phyloP scores from a whole-genome alignment of 2,113 vertebrate species.

The Peromyscus polionotus region DNA sequence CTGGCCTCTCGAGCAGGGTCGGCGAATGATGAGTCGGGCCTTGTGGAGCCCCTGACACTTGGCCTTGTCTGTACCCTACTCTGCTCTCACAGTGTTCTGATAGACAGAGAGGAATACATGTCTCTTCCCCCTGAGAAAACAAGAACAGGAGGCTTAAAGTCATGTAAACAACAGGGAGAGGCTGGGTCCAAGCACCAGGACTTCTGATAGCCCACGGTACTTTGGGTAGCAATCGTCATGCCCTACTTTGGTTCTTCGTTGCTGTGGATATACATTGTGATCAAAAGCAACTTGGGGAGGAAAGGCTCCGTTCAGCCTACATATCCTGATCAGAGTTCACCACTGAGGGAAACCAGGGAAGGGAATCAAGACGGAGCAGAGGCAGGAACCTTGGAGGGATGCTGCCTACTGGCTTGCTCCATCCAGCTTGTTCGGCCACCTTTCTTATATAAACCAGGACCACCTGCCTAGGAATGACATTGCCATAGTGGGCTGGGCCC shows the following conservation, averaged over 20 bases:
- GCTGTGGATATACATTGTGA: background rate
- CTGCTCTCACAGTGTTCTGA: rapidly evolving
- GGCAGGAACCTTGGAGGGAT: background rate
- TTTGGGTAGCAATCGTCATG: background rate
- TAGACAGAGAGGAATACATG: background rate
- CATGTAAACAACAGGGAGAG: background rate
- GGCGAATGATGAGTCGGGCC: too few relatives aligned
- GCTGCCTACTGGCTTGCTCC: background rate
- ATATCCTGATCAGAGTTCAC: background rate
- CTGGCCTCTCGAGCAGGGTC: background rate
- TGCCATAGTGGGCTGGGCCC: background rate
- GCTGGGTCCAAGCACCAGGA: background rate
- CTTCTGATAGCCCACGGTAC: background rate
- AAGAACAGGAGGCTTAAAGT: background rate
- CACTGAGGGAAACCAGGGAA: background rate
- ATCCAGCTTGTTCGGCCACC: background rate
- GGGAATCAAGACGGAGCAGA: background rate
- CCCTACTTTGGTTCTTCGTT: background rate
- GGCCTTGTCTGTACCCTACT: background rate
- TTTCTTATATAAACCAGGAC: background rate
- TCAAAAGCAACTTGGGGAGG: background rate
- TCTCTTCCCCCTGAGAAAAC: background rate
- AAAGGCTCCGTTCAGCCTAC: background rate
- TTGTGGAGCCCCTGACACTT: too few relatives aligned
- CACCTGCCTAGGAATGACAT: background rate